Evolutionary conservation across 1,140 invertebrate species (phyloP), one percentile per base, ranked within the genome.

Genomic region (Andricus grossulariae): DNA sequence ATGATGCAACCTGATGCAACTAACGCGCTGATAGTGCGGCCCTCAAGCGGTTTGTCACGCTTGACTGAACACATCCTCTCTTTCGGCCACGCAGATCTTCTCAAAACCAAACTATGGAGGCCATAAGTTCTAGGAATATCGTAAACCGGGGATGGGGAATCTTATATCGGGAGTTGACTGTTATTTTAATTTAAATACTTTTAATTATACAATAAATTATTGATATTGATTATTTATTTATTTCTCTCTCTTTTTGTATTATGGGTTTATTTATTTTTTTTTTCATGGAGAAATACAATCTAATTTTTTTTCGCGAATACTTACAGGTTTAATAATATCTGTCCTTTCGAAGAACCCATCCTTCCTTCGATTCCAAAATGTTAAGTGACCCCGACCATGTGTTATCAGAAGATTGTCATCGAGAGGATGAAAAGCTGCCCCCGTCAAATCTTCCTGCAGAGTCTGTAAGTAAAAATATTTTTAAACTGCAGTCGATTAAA

Each of bases 391-490:
- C 85, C 97, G 97, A 11, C 98, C 98, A 85, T 97, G 97, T 0
- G 97, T 98, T 71, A 99, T 97, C 72, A 99, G 94, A 15, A 97
- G 93, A 92, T 98, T 98, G 88, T 98, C 97, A 85, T 99, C 97
- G 10, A 96, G 91, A 0, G 98, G 98, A 92, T 99, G 97, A 89
- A 98, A 99, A 5, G 96, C 96, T 1, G 96, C 97, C 0, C 97
- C 97, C 0, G 96, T 95, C 19, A 99, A 89, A 83, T 98, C 96
- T 88, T 98, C 97, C 92, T 97, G 96, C 72, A 97, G 91, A 1
- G 96, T 97, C 96, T 97, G 86, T 73, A 90, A 49, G 6, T 2
- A 89, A 66, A 79, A 76, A 15, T 55, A 75, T 77, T 71, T 55
- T 51, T 16, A 57, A 25, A 0, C 49, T 50, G n/a, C 18, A 25